phyloP scores from a whole-genome alignment of 2,113 vertebrate species.

The Danionella cerebrum region DNA sequence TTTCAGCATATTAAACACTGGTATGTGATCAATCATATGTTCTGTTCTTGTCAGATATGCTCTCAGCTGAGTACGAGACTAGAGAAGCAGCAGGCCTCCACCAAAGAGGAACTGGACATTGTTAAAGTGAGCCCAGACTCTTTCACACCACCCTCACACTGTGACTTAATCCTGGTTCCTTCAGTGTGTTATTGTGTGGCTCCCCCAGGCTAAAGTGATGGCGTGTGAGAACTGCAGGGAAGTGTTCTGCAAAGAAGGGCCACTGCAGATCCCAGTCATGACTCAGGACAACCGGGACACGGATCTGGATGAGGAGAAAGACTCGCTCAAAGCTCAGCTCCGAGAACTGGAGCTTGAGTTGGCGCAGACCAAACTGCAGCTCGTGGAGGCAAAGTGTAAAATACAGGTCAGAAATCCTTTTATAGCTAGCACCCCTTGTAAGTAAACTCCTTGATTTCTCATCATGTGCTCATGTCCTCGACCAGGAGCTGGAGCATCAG shows the following conservation, averaged over 20 bases:
- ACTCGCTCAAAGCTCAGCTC: conserved; percentile 87
- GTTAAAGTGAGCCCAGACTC: conserved; percentile 74
- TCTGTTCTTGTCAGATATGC: conserved; percentile 74
- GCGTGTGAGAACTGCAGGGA: conserved; percentile 88
- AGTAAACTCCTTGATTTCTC: too few species aligned
- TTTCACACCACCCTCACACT: too few species aligned
- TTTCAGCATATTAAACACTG: not conserved
- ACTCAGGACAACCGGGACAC: conserved; percentile 60
- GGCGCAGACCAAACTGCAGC: conserved; percentile 97
- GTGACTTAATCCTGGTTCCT: too few species aligned
- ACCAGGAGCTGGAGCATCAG: conserved; percentile 95
- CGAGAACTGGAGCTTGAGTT: conserved; percentile 93
- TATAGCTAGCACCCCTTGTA: too few species aligned
- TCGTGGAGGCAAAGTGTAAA: conserved; percentile 97
- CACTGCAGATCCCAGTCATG: conserved; percentile 66
- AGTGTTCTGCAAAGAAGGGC: conserved; percentile 83
- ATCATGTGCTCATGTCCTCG: conserved; percentile 12
- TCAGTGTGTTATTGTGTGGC: not conserved
- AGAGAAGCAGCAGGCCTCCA: conserved; percentile 89
- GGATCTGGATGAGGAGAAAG: conserved; percentile 85
- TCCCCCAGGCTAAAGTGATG: conserved; percentile 81
- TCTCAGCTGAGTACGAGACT: conserved; percentile 92
- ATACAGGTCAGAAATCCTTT: conserved; percentile 83
- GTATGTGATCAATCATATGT: not conserved
- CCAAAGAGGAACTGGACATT: conserved; percentile 91